Evolutionary conservation across 2,888 invertebrate species (phyloP).

Genomic region (Melanchra persicariae): DNA sequence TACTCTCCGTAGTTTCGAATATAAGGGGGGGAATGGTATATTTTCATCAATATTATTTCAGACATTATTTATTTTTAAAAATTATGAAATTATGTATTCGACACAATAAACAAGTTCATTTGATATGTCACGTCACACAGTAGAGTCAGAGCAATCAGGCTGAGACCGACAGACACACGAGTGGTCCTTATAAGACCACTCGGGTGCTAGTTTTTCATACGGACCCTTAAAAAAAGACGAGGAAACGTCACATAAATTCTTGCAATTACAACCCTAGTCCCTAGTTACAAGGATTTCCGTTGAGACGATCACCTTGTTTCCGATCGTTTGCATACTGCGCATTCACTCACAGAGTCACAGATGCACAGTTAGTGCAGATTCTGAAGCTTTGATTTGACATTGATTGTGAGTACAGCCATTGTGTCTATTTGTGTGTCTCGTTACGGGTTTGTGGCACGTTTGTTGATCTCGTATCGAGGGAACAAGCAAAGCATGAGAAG

Average conservation of each 20-base stretch:
- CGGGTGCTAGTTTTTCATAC: too few species aligned
- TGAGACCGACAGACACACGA: too few species aligned
- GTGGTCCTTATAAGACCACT: too few species aligned
- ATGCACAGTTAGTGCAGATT: slow-evolving; percentile 39
- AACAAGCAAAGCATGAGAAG: too few species aligned
- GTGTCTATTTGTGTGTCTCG: slow-evolving; percentile 37
- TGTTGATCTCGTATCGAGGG: slow-evolving; percentile 7
- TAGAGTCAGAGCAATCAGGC: too few species aligned
- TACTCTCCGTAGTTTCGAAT: too few species aligned
- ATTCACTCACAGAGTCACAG: slow-evolving; percentile 29
- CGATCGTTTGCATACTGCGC: slow-evolving; percentile 58
- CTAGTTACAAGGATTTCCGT: slow-evolving; percentile 25
- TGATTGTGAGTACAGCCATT: slow-evolving; percentile 46
- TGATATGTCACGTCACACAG: too few species aligned
- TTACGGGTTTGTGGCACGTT: slow-evolving; percentile 26
- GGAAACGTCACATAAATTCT: not conserved
- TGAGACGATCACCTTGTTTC: slow-evolving; percentile 48
- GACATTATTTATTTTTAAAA: too few species aligned
- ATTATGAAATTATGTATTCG: too few species aligned
- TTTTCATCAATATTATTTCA: too few species aligned
- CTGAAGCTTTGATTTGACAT: slow-evolving; percentile 58
- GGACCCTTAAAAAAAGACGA: not conserved
- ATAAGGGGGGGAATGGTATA: too few species aligned
- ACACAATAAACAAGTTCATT: too few species aligned
- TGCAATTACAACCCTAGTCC: not conserved